Conservation (phyloP, 2,888 invertebrate species). For the Ellobium chinense region DNA sequence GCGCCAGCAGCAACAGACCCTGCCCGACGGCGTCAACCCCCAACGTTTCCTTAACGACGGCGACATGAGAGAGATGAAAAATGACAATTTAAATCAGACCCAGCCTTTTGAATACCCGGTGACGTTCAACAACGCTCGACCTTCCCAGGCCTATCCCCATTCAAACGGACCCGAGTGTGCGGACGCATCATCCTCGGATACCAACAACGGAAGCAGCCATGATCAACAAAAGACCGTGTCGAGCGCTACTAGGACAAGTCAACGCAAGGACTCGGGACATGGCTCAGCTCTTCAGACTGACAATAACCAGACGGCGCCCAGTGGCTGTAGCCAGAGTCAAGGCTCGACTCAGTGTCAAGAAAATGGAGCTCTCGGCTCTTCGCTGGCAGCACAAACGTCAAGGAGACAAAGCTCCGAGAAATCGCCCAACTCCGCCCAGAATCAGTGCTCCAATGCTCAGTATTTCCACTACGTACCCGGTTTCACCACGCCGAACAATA, state of each 20-base stretch:
- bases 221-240: slow-evolving; percentile 15
- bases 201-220: slow-evolving; percentile 4
- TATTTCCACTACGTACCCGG: neutral
- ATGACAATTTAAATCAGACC: slow-evolving; percentile 23
- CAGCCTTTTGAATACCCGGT: slow-evolving; percentile 20
- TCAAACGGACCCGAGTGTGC: neutral
- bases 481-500: neutral
- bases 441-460: neutral
- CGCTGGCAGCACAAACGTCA: neutral
- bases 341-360: neutral
- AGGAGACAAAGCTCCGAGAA: slow-evolving; percentile 1
- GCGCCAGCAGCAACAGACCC: slow-evolving; percentile 20
- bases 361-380: neutral
- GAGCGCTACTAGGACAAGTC: neutral
- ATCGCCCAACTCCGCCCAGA: neutral
- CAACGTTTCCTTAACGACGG: slow-evolving; percentile 18
- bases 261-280: slow-evolving; percentile 1
- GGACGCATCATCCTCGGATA: neutral
- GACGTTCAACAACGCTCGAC: slow-evolving; percentile 16
- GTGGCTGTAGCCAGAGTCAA: no score
- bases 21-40: slow-evolving; percentile 16
- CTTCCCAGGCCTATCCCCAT: neutral
- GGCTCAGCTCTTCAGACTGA: slow-evolving; percentile 2
- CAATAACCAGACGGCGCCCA: slow-evolving; percentile 17
- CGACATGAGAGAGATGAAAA: slow-evolving; percentile 17